Percentiles rank a stretch among this genome's conserved stretches.
Evolutionary conservation across 1,140 invertebrate genomes (phyloP).

Genomic region (Drosophila biarmipes): DNA sequence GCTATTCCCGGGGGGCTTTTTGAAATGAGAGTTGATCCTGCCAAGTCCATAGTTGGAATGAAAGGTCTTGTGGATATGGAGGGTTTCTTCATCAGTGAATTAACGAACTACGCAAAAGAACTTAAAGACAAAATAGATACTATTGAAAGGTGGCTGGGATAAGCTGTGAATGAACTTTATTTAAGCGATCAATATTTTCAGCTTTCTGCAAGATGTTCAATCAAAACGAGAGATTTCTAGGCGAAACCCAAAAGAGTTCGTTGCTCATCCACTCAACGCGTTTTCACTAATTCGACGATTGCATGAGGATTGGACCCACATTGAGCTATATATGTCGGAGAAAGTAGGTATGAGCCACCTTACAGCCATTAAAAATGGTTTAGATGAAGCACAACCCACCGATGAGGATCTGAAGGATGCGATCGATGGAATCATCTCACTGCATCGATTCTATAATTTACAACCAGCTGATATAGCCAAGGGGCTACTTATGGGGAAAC

Average conservation of each 20-base stretch:
- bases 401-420: slow-evolving; percentile 31
- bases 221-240: slow-evolving; percentile 8
- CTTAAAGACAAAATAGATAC: slow-evolving; percentile 23
- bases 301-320: slow-evolving; percentile 46
- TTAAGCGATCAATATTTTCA: neutral
- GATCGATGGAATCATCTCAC: neutral
- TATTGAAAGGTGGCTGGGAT: slow-evolving; percentile 28
- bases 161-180: neutral
- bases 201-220: slow-evolving; percentile 19
- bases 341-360: neutral
- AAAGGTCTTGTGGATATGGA: slow-evolving; percentile 14
- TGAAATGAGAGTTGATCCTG: neutral
- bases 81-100: slow-evolving; percentile 17
- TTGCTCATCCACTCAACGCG: slow-evolving; percentile 43
- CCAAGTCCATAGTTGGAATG: slow-evolving; percentile 24
- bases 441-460: slow-evolving; percentile 27
- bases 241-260: slow-evolving; percentile 5
- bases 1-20: neutral
- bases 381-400: slow-evolving; percentile 1
- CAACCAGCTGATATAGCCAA: slow-evolving; percentile 21
- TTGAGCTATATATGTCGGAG: slow-evolving; percentile 34
- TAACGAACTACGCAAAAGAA: slow-evolving; percentile 10
- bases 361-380: slow-evolving; percentile 3
- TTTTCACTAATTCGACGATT: slow-evolving; percentile 45
- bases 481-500: slow-evolving; percentile 15